Conservation (phyloP, 2,888 invertebrate genomes). For the Ochropacha duplaris region DNA sequence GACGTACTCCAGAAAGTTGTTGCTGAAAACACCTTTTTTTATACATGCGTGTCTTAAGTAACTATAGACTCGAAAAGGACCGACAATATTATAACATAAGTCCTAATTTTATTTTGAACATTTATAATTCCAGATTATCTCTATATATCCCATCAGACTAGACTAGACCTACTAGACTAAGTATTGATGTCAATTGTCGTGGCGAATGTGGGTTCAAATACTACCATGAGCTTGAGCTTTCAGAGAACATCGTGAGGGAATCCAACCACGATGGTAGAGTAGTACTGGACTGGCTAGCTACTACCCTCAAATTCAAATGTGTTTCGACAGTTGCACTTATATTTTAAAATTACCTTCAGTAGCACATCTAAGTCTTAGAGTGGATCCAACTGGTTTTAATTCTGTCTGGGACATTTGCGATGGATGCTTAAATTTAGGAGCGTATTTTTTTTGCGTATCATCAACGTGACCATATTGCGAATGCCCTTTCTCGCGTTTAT, state of each 20-base stretch:
- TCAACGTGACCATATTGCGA: constrained; percentile 68
- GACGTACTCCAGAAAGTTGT: not conserved
- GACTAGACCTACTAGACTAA: too few species aligned
- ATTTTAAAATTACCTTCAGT: constrained; percentile 75
- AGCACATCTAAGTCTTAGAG: constrained; percentile 88
- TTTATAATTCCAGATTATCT: too few species aligned
- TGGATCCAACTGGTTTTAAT: constrained; percentile 91
- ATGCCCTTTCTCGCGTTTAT: constrained; percentile 68
- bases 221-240: too few species aligned
- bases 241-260: too few species aligned
- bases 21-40: not conserved
- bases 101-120: too few species aligned
- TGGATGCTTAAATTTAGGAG: constrained; percentile 69
- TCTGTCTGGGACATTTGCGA: constrained; percentile 67
- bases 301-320: too few species aligned
- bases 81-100: too few species aligned
- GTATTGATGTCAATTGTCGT: too few species aligned
- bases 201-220: too few species aligned
- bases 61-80: not conserved
- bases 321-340: not conserved
- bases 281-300: too few species aligned
- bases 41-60: not conserved
- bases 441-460: constrained; percentile 58
- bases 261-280: too few species aligned
- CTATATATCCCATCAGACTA: too few species aligned